Base-by-base conservation (phyloP, 2,797 vertebrate species). In the Enteromius argenteus region DNA sequence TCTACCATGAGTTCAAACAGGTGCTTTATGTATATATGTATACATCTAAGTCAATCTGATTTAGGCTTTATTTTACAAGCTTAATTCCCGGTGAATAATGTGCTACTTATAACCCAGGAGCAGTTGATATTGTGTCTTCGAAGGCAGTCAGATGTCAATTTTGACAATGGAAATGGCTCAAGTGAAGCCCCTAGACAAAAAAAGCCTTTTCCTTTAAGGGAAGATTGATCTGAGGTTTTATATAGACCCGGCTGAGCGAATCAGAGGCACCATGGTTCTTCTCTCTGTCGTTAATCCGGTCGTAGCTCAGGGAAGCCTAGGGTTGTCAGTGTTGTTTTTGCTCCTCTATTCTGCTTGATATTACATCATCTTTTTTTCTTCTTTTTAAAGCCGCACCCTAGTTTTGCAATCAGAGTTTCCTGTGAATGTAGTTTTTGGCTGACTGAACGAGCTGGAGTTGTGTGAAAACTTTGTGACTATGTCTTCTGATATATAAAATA, bases 211-310 rank as follows among this genome's bases (percentile, higher is more conserved):
- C 74, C 66, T 23, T 51, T 49, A 80, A 79, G 51, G n/a, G 39
- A 39, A 77, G 39, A 23, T 79, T 86, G 69, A 56, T 85, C 66
- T 78, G 15, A 64, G 23, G 64, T 64, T 89, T 89, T 79, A 84
- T 85, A 87, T 83, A 89, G 87, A 78, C 27, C 39, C 37, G 21
- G 67, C 76, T 9, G 60, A 80, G 77, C 21, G n/a, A 67, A 72
- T 75, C 49, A 9, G 1, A 6, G 23, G 23, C 69, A 62, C 56
- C 11, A 8, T 60, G 23, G 44, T 67, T 75, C 37, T 46, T 56
- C 42, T 62, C 51, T 11, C 75, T 37, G 81, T 66, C n/a, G 32
- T 62, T 86, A n/a, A 84, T 68, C 74, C 60, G 7, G 10, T 69
- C 51, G 35, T 60, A 74, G 60, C 46, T 74, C n/a, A 42, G 68